A percentile compares a stretch with the other conserved stretches of the same genome.
Evolutionary conservation across 2,888 invertebrate genomes (phyloP).

Genomic region (Sepiola atlantica): DNA sequence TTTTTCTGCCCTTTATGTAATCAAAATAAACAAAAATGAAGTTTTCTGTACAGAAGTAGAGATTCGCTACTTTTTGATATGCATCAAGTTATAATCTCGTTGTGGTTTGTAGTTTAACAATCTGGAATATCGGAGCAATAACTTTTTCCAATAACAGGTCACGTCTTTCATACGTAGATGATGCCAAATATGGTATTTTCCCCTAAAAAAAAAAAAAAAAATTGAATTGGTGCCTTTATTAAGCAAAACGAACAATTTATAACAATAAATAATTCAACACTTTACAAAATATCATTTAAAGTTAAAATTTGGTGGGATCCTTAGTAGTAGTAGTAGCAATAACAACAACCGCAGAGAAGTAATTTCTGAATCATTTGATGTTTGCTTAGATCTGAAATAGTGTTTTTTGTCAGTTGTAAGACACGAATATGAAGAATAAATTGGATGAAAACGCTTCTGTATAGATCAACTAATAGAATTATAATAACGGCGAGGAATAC

Average conservation of each 20-base stretch:
- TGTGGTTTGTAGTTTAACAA: conserved; percentile 78
- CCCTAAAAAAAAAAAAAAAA: conserved; percentile 76
- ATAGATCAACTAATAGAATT: too few species aligned
- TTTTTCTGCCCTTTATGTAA: not conserved
- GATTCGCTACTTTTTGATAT: conserved; percentile 54
- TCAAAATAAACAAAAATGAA: not conserved
- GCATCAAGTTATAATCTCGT: conserved; percentile 58
- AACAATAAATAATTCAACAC: not conserved
- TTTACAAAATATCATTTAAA: too few species aligned
- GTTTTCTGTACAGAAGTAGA: not conserved
- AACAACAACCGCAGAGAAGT: too few species aligned
- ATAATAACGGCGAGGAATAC: too few species aligned
- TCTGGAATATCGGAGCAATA: conserved; percentile 84
- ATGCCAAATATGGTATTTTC: conserved; percentile 87
- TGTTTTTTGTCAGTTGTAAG: too few species aligned
- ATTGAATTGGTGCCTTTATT: not conserved
- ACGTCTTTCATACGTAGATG: conserved; percentile 88
- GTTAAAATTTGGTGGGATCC: too few species aligned
- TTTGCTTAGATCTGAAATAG: too few species aligned
- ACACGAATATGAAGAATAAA: too few species aligned
- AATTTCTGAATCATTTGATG: too few species aligned
- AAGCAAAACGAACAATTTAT: not conserved
- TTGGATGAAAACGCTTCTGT: too few species aligned
- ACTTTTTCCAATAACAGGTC: conserved; percentile 88
- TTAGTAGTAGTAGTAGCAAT: too few species aligned